These are phyloP conservation scores for Hiodon alosoides DNA, from an alignment of 2,113 vertebrate genomes.

Conservation along the genomic window DNA sequence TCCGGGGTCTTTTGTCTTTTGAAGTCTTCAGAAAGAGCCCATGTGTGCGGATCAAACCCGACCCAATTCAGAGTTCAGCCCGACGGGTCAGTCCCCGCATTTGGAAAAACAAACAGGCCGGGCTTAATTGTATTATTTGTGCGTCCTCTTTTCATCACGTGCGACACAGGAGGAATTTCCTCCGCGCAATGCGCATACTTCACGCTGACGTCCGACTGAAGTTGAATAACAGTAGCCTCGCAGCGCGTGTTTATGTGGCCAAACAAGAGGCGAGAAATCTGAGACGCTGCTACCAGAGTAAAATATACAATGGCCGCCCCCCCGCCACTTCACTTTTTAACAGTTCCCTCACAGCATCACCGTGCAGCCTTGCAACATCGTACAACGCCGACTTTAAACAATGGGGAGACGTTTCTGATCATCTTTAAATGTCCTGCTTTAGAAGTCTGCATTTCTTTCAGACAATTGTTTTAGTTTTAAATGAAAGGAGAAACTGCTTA, in stretches of 20 bases:
- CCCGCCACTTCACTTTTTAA: no score
- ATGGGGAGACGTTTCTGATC: no score
- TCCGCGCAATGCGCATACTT: not conserved
- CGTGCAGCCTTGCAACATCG: no score
- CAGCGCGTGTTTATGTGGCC: not conserved
- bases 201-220: not conserved
- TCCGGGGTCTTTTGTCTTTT: slow-evolving; percentile 61
- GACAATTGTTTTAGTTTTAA: no score
- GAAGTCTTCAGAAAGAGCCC: slow-evolving; percentile 59
- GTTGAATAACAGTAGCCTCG: not conserved
- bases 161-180: slow-evolving; percentile 7
- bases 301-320: no score
- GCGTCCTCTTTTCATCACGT: not conserved
- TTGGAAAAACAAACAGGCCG: slow-evolving; percentile 59
- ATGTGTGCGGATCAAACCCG: slow-evolving; percentile 58
- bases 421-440: no score
- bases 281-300: no score
- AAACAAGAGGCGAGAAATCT: no score
- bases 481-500: no score
- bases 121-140: slow-evolving; percentile 21
- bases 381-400: no score
- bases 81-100: slow-evolving; percentile 64
- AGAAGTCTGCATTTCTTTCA: no score
- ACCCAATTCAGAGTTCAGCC: slow-evolving; percentile 57
- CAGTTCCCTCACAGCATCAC: no score